Percentiles rank a stretch among this genome's conserved stretches.
These are phyloP conservation scores for Zaprionus davidi DNA, from an alignment of 1,140 invertebrate species.

Conservation along the genomic window DNA sequence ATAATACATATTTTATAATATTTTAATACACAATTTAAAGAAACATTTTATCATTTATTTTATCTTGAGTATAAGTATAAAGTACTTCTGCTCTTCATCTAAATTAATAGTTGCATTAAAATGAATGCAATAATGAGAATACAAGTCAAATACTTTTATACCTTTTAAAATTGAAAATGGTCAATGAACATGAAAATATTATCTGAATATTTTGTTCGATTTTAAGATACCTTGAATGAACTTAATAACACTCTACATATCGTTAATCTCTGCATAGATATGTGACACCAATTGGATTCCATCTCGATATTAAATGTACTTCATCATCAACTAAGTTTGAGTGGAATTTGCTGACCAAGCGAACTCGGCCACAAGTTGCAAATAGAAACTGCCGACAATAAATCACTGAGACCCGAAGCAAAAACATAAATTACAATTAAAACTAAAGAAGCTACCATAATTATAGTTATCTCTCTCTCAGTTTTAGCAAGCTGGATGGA, in stretches of 20 bases:
- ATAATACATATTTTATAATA: background rate
- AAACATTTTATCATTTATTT: too few species aligned
- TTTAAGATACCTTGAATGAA: background rate
- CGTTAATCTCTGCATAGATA: background rate
- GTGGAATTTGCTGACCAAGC: background rate
- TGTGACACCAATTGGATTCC: background rate
- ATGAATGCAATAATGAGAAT: too few species aligned
- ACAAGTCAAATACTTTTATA: too few species aligned
- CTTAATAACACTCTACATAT: background rate
- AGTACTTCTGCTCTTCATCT: too few species aligned
- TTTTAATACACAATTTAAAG: background rate
- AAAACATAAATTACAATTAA: constrained; percentile 77
- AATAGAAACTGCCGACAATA: constrained; percentile 37
- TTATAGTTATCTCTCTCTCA: constrained; percentile 59
- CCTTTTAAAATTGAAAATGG: too few species aligned
- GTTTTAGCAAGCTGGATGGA: background rate
- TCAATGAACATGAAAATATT: too few species aligned
- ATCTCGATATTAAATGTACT: background rate
- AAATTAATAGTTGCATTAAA: too few species aligned
- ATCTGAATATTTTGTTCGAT: background rate
- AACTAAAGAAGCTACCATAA: constrained; percentile 60
- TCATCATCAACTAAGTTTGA: background rate
- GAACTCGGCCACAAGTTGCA: constrained; percentile 4
- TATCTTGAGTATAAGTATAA: too few species aligned
- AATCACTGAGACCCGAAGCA: constrained; percentile 55